phyloP scores from a whole-genome alignment of 2,797 vertebrate species.

The Psittacula echo region DNA sequence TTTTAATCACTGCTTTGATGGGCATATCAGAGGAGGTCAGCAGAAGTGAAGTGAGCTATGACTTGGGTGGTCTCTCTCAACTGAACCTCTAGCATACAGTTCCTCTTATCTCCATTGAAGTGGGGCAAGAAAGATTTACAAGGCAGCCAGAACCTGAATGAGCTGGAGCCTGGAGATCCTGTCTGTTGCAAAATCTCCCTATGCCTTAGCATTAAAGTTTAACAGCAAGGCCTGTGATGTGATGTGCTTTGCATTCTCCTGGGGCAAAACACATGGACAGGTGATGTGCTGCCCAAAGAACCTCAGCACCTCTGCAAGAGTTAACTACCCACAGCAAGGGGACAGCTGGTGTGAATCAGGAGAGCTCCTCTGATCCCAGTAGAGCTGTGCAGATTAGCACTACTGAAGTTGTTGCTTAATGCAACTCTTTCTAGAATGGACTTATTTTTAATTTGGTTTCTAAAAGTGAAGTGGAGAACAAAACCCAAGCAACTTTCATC shows the following conservation, averaged over 20 bases:
- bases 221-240: not conserved
- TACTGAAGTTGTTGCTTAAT: not conserved
- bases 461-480: not conserved
- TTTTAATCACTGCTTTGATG: conserved; percentile 57
- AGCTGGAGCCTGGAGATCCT: conserved; percentile 10
- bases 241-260: not conserved
- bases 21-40: conserved; percentile 63
- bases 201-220: not conserved
- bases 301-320: not conserved
- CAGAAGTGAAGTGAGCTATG: conserved; percentile 48
- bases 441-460: conserved; percentile 27
- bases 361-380: not conserved
- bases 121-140: conserved; percentile 63
- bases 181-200: conserved; percentile 29
- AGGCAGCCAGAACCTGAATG: not conserved
- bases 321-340: not conserved
- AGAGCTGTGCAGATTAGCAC: not conserved
- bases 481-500: not conserved
- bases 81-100: conserved; percentile 4
- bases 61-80: conserved; percentile 72
- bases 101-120: conserved; percentile 66
- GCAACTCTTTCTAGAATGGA: not conserved
- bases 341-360: not conserved
- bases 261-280: accelerated
- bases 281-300: not conserved